Conservation (phyloP, 2,888 invertebrate species). For the Carpatolechia fugitivella region DNA sequence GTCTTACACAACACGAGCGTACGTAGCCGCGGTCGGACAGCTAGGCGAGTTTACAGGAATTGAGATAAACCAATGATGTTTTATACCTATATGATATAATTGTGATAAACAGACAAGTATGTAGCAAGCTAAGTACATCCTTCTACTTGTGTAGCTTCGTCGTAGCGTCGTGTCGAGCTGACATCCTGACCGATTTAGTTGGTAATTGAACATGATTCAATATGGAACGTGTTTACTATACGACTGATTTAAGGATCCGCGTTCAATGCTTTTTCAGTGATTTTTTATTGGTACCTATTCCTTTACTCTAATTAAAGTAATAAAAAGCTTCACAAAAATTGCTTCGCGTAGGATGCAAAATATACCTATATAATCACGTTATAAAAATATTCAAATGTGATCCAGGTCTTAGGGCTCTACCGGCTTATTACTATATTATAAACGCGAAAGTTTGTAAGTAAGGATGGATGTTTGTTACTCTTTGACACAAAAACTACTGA, state of each 20-base stretch:
- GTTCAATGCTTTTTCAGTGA: constrained; percentile 18
- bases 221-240: constrained; percentile 46
- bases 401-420: no score
- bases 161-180: constrained; percentile 37
- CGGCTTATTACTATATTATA: no score
- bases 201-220: constrained; percentile 60
- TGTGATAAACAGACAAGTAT: background rate
- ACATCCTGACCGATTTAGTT: constrained; percentile 54
- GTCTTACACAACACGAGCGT: no score
- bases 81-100: background rate
- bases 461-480: no score
- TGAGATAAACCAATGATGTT: background rate
- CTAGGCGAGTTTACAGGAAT: no score
- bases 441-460: no score
- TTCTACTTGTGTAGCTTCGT: constrained; percentile 23
- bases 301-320: background rate
- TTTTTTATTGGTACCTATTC: background rate
- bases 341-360: no score
- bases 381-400: background rate
- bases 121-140: constrained; percentile 11
- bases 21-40: no score
- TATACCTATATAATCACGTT: no score
- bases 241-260: constrained; percentile 31
- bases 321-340: no score
- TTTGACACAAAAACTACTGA: no score